Evolutionary conservation across 2,797 vertebrate species (phyloP).

Genomic region (Rhynchotus rufescens): DNA sequence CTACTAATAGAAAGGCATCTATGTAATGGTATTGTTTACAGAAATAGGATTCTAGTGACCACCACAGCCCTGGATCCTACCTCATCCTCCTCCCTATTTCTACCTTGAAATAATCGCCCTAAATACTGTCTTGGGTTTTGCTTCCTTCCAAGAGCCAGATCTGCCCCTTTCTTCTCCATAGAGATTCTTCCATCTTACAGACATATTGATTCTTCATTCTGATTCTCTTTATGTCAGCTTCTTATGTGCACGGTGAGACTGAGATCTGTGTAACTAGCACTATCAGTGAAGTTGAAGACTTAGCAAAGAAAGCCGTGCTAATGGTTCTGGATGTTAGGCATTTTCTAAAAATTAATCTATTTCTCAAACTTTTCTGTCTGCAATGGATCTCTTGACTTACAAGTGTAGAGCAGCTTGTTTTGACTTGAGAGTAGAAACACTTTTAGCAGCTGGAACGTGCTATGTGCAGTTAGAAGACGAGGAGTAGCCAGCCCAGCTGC

Average conservation of each 20-base stretch:
- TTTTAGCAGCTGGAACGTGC: not conserved
- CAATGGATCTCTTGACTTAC: not conserved
- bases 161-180: not conserved
- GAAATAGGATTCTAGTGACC: not conserved
- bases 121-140: not conserved
- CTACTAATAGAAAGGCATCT: not conserved
- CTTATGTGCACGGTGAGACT: accelerated
- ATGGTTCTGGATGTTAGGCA: not conserved
- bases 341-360: not conserved
- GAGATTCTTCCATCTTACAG: not conserved
- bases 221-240: not conserved
- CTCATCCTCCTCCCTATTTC: not conserved
- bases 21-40: not conserved
- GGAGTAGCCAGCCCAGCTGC: not conserved
- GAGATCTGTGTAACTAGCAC: not conserved
- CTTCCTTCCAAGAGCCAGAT: not conserved
- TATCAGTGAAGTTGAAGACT: not conserved
- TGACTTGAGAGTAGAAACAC: not conserved
- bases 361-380: not conserved
- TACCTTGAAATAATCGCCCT: not conserved
- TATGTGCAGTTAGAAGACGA: not conserved
- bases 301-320: not conserved
- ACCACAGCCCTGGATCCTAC: not conserved
- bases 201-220: not conserved
- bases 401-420: not conserved